A percentile compares a stretch with the other conserved stretches of the same genome.
Evolutionary conservation across 2,113 vertebrate genomes (phyloP).

Genomic region (Ctenodactylus gundi): DNA sequence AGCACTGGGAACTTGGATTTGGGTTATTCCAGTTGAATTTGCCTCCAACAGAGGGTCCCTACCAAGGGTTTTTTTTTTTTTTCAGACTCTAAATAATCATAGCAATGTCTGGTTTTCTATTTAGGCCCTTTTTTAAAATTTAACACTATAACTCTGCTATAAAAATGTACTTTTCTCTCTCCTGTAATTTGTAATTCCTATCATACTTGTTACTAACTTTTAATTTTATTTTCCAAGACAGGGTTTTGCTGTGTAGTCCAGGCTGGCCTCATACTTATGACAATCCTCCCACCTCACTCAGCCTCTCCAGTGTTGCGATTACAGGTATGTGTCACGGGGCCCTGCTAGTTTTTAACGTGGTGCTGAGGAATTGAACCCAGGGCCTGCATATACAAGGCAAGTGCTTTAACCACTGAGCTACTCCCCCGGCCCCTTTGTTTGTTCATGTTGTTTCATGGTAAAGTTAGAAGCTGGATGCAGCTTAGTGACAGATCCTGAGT

Average conservation of each 20-base stretch:
- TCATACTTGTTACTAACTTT: not conserved
- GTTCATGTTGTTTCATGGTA: not conserved
- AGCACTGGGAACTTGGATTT: not conserved
- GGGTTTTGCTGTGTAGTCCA: no score
- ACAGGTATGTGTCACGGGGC: no score
- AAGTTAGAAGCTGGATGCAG: not conserved
- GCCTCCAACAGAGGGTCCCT: not conserved
- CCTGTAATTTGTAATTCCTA: not conserved
- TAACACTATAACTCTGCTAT: not conserved
- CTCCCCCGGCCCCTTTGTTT: no score
- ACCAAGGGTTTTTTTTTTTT: not conserved
- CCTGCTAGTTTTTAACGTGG: no score
- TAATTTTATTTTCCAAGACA: no score
- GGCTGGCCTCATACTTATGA: no score
- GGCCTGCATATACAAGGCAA: no score
- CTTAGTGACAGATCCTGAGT: not conserved
- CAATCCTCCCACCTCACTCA: no score
- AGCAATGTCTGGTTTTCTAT: not conserved
- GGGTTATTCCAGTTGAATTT: not conserved
- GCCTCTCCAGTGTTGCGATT: no score
- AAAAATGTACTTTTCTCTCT: not conserved
- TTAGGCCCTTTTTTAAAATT: not conserved
- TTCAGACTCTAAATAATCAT: no score
- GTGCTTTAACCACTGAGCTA: no score
- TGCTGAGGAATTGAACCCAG: no score